phyloP scores from a whole-genome alignment of 1,140 invertebrate species.

The Zaprionus inermis region DNA sequence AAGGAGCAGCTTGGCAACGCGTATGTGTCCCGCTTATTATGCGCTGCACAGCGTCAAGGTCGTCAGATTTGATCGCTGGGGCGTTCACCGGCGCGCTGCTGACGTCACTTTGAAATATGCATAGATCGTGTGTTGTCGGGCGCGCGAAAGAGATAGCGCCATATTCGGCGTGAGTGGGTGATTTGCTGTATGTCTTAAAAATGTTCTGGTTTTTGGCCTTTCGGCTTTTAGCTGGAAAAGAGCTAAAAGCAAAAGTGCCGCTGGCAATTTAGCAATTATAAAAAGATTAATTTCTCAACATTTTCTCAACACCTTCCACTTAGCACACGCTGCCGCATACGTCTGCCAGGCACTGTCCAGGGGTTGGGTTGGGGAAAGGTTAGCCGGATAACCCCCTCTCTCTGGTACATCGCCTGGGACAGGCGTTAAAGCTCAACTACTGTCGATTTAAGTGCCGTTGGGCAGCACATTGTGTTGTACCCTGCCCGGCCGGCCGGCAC shows the following conservation, averaged over 20 bases:
- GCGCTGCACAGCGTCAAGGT: constrained; percentile 57
- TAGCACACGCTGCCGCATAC: constrained; percentile 41
- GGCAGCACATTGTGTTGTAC: constrained; percentile 29
- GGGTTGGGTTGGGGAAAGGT: no score
- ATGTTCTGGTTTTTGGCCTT: neutral
- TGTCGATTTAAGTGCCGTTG: constrained; percentile 79
- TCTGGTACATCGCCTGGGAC: constrained; percentile 34
- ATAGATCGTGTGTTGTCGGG: neutral
- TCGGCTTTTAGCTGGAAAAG: constrained; percentile 15
- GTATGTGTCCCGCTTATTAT: constrained; percentile 40
- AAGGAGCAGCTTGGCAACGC: constrained; percentile 25
- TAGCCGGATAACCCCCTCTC: no score
- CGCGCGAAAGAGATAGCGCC: neutral
- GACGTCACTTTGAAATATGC: constrained; percentile 15
- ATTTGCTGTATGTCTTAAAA: neutral
- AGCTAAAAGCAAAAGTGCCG: constrained; percentile 33
- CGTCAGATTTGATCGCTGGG: constrained; percentile 57
- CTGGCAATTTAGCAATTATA: constrained; percentile 79
- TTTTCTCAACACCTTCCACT: constrained; percentile 82
- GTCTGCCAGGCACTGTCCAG: neutral
- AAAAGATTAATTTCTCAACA: constrained; percentile 81
- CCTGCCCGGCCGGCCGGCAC: neutral
- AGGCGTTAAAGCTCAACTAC: constrained; percentile 75
- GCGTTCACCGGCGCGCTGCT: constrained; percentile 36
- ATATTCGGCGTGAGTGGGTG: neutral